phyloP scores from a whole-genome alignment of 1,140 invertebrate genomes.

The Dinoponera quadriceps region DNA sequence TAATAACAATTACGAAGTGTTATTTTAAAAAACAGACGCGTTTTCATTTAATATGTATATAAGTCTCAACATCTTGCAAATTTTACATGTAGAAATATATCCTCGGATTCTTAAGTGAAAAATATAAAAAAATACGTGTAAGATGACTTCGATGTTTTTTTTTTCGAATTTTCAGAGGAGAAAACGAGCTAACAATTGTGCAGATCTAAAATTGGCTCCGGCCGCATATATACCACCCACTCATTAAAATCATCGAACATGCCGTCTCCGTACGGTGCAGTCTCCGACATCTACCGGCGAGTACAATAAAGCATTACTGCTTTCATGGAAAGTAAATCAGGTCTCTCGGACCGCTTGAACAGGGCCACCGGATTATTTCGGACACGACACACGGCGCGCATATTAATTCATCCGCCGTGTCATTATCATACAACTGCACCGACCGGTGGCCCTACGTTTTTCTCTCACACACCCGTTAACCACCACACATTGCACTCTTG shows the following conservation, averaged over 20 bases:
- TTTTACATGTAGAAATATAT: no score
- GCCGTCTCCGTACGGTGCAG: neutral
- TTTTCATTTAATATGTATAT: no score
- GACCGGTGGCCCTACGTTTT: neutral
- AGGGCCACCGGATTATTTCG: constrained; percentile 23
- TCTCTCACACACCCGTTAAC: neutral
- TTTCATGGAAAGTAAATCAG: constrained; percentile 49
- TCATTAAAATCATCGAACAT: constrained; percentile 29
- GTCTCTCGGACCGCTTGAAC: neutral
- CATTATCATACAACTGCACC: neutral
- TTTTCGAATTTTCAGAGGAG: no score
- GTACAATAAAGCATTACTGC: neutral
- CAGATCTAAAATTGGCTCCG: no score
- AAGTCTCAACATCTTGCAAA: no score
- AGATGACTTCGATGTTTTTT: no score
- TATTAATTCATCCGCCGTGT: constrained; percentile 4
- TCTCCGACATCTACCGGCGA: constrained; percentile 40
- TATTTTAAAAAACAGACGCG: no score
- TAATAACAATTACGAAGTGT: no score
- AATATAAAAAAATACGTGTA: no score
- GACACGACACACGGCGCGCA: neutral
- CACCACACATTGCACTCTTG: neutral
- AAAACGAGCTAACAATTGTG: neutral
- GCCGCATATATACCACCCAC: neutral
- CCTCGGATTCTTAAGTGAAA: no score